Conservation (phyloP, 1,140 invertebrate species). For the Saxidomus purpurata region DNA sequence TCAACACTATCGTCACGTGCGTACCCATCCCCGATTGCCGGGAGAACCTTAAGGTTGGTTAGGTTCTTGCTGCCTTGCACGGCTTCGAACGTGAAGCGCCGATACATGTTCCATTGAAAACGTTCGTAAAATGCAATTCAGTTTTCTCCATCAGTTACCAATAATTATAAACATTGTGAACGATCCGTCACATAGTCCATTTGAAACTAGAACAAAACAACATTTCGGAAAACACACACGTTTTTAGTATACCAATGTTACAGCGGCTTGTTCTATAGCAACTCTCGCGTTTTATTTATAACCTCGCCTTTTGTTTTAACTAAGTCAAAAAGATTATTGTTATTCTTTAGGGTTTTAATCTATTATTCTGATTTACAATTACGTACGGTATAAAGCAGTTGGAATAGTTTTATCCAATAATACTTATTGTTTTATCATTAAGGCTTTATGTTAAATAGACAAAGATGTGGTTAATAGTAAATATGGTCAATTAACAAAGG, state of each 20-base stretch:
- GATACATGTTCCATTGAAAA: slow-evolving; percentile 42
- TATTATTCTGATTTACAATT: background rate
- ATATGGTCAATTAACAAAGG: background rate
- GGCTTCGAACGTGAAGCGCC: slow-evolving; percentile 55
- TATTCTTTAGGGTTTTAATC: background rate
- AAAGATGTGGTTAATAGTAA: background rate
- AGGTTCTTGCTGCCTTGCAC: slow-evolving; percentile 55
- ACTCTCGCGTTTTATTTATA: background rate
- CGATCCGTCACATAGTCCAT: too few relatives aligned
- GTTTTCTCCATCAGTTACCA: background rate
- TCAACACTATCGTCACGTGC: slow-evolving; percentile 23
- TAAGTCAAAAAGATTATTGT: background rate
- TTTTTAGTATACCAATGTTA: too few relatives aligned
- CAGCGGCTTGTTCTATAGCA: background rate
- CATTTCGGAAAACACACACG: too few relatives aligned
- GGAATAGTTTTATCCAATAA: background rate
- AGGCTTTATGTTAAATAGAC: background rate
- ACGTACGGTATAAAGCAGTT: background rate
- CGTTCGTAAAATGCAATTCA: background rate
- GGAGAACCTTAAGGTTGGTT: slow-evolving; percentile 42
- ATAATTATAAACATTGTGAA: too few relatives aligned
- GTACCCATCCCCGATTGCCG: slow-evolving; percentile 49
- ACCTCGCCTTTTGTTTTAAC: background rate
- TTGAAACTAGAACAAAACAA: too few relatives aligned
- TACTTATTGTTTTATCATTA: background rate